These are phyloP conservation scores for Arctocebus calabarensis DNA, from an alignment of 2,797 vertebrate species.

Conservation along the genomic window DNA sequence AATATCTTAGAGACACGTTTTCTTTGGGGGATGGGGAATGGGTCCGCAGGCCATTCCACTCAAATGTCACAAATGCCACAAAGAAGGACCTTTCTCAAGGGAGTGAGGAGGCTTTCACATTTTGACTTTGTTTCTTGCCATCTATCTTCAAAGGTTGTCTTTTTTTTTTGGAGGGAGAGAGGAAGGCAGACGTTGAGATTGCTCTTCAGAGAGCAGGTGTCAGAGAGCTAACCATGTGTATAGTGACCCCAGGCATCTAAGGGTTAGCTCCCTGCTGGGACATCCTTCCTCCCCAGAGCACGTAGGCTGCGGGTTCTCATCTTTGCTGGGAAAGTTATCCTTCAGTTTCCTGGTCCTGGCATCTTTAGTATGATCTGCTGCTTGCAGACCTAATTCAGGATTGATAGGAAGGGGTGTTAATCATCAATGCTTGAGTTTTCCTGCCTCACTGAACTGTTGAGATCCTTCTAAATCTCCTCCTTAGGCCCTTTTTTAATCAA, in stretches of 20 bases:
- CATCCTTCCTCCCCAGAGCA: not conserved
- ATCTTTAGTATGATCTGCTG: not conserved
- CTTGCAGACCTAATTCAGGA: not conserved
- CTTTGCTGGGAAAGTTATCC: not conserved
- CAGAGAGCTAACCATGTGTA: not conserved
- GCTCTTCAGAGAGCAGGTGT: not conserved
- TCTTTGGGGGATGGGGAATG: not conserved
- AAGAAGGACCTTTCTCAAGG: not conserved
- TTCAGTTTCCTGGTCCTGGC: not conserved
- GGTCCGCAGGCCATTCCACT: not conserved
- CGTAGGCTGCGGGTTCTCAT: not conserved
- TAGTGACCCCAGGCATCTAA: fast-evolving
- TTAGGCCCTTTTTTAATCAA: constrained; percentile 21
- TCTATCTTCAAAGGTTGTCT: not conserved
- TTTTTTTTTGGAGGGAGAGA: not conserved
- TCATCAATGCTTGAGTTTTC: not conserved
- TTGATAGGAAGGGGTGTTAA: not conserved
- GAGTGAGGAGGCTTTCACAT: not conserved
- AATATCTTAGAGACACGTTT: not conserved
- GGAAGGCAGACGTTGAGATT: not conserved
- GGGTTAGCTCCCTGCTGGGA: not conserved
- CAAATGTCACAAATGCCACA: fast-evolving
- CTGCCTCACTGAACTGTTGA: not conserved
- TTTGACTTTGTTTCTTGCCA: not conserved
- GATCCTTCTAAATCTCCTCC: constrained; percentile 16